These are phyloP conservation scores for Dexiosoma caninum DNA, from an alignment of 2,888 invertebrate genomes.

Conservation along the genomic window DNA sequence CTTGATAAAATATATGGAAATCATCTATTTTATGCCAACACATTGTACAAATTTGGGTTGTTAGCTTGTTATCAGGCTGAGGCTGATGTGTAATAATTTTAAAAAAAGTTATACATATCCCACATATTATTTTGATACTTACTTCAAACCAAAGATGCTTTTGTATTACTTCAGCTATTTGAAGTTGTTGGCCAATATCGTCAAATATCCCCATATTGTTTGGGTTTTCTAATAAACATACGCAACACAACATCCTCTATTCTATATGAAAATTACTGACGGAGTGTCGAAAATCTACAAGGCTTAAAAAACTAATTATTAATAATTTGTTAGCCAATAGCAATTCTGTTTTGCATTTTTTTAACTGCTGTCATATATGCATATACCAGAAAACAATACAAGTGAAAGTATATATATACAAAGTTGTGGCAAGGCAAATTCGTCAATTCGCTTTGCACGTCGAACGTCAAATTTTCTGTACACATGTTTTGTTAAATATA, in stretches of 20 bases:
- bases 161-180: slow-evolving; percentile 71
- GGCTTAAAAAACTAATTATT: too few species aligned
- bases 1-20: slow-evolving; percentile 74
- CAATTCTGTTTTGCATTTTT: too few species aligned
- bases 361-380: too few species aligned
- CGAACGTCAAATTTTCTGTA: too few species aligned
- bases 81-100: slow-evolving; percentile 65
- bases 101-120: neutral
- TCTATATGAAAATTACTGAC: too few species aligned
- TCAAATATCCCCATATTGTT: slow-evolving; percentile 73
- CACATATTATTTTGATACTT: neutral
- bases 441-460: too few species aligned
- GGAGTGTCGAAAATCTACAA: neutral
- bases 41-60: slow-evolving; percentile 72
- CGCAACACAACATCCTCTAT: slow-evolving; percentile 70
- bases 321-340: too few species aligned
- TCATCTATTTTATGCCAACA: slow-evolving; percentile 74
- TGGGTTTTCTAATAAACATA: slow-evolving; percentile 71
- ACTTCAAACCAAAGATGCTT: slow-evolving; percentile 77
- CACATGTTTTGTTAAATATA: too few species aligned
- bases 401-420: too few species aligned
- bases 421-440: too few species aligned
- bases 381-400: too few species aligned
- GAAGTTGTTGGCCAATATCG: slow-evolving; percentile 67
- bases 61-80: slow-evolving; percentile 70